A percentile compares a stretch with the other conserved stretches of the same genome.
phyloP scores from a whole-genome alignment of 2,888 invertebrate genomes.

The Dyspetes luteomarginatus region DNA sequence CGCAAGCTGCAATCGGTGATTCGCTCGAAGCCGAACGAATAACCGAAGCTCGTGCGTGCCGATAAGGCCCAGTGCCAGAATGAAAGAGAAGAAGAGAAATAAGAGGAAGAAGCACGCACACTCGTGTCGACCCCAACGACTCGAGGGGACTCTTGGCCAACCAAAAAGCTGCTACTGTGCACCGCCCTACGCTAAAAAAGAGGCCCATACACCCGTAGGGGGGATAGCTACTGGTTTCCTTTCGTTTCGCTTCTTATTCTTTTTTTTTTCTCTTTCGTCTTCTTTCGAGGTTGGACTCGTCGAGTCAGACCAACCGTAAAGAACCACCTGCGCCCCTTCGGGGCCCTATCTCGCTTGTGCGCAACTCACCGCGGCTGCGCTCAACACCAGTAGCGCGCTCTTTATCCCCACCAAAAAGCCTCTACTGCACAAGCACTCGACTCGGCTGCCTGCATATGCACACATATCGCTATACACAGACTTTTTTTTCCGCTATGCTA shows the following conservation, averaged over 20 bases:
- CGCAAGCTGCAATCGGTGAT: slow-evolving; percentile 14
- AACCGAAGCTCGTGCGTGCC: slow-evolving; percentile 47
- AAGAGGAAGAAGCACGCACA: slow-evolving; percentile 61
- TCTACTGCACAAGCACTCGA: slow-evolving; percentile 55
- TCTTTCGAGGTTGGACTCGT: slow-evolving; percentile 58
- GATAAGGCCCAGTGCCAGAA: slow-evolving; percentile 58
- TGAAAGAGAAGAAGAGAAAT: slow-evolving; percentile 57
- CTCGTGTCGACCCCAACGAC: slow-evolving; percentile 66
- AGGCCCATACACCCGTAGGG: slow-evolving; percentile 66
- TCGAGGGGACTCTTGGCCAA: slow-evolving; percentile 78
- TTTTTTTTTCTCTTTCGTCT: no score
- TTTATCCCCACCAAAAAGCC: slow-evolving; percentile 52
- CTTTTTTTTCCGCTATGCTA: slow-evolving; percentile 51
- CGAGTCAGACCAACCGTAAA: slow-evolving; percentile 65
- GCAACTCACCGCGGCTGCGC: slow-evolving; percentile 47
- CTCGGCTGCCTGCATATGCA: slow-evolving; percentile 28
- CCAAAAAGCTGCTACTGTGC: slow-evolving; percentile 82
- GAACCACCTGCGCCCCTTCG: slow-evolving; percentile 64
- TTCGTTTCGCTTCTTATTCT: slow-evolving; percentile 44
- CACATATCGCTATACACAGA: slow-evolving; percentile 16
- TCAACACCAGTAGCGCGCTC: slow-evolving; percentile 58
- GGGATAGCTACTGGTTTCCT: slow-evolving; percentile 80
- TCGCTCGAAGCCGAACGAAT: slow-evolving; percentile 30
- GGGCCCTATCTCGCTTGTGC: slow-evolving; percentile 61
- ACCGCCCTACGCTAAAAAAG: slow-evolving; percentile 81